Base-by-base conservation (phyloP, 2,888 invertebrate genomes). In the Cyclophora punctaria region DNA sequence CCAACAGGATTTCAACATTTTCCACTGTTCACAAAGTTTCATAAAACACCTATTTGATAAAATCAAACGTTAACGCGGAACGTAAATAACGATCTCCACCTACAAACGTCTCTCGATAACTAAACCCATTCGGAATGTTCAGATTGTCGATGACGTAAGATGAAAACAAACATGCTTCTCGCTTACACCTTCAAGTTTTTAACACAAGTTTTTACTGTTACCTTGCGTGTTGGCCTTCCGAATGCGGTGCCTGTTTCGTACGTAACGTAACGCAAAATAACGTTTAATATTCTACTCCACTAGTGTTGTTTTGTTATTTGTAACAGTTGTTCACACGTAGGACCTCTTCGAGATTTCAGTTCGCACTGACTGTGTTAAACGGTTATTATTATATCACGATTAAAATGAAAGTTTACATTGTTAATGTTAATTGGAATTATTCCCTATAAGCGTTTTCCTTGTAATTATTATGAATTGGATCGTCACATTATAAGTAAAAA, bases 1-100 rank as follows among this genome's bases (percentile, higher is more conserved):
- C 71, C 75, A 86, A 76, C 86, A 88, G 62, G 78, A 65, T 75
- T 83, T 84, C 63, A 86, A 73, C 87, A 87, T 87, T 67, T 72
- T 78, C 20, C 53, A 48, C 55, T 64, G 65, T 69, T 63, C 59
- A 53, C 55, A 59, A 65, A 69, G 62, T 60, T 64, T 57, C 57
- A 60, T 60, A 47, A 47, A 56, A 62, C 62, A 66, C 20, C 20
- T 20, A 20, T 20, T 20, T 20, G 20, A 67, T 70, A 69, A 64
- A 58, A 5, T 40, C 47, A 43, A 43, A 7, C 49, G 50, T 46
- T 47, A 48, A 48, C 51, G 52, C 51, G 46, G 55, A 54, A 59
- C 55, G 63, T 60, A 44, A 20, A 20, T 58, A 57, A 59, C 60
- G 57, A 56, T 61, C 47, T 58, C 58, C 61, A 58, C 62, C 63